Evolutionary conservation across 2,888 invertebrate species (phyloP).

Genomic region (Carcina quercana): DNA sequence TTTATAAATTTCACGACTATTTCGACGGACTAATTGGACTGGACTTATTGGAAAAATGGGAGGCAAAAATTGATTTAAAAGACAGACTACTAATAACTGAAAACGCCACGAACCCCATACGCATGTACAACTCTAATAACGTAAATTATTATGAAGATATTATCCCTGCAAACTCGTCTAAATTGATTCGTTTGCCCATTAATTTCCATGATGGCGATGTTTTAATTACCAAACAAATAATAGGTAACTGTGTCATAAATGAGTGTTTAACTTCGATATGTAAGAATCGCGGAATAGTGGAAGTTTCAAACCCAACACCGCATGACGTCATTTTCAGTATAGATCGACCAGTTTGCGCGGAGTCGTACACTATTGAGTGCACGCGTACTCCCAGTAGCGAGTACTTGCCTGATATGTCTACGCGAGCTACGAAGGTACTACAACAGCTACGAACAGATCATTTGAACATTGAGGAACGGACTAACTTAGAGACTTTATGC

Average conservation of each 20-base stretch:
- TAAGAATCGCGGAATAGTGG: constrained; percentile 10
- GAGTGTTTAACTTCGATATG: constrained; percentile 10
- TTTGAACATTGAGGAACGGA: constrained; percentile 12
- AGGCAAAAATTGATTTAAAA: constrained; percentile 14
- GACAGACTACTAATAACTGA: constrained; percentile 8
- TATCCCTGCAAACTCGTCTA: constrained; percentile 15
- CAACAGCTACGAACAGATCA: constrained; percentile 13
- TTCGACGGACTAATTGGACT: constrained; percentile 15
- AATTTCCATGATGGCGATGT: constrained; percentile 15
- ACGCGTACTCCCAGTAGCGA: background rate
- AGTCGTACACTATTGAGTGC: constrained; percentile 8
- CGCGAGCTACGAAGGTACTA: constrained; percentile 9
- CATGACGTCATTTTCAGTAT: constrained; percentile 14
- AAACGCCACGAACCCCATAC: constrained; percentile 9
- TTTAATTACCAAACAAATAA: constrained; percentile 8
- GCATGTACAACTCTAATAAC: constrained; percentile 18
- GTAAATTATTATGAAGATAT: constrained; percentile 19
- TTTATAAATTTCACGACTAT: constrained; percentile 15
- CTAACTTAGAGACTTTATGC: constrained; percentile 8
- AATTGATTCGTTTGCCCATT: constrained; percentile 15
- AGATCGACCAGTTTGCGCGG: constrained; percentile 9
- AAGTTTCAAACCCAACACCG: constrained; percentile 10
- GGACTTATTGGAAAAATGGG: constrained; percentile 14
- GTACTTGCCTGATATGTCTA: background rate
- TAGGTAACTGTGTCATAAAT: constrained; percentile 9